Evolutionary conservation across 2,113 vertebrate species (phyloP), one percentile per base, ranked within the genome.

Genomic region (Rhinopithecus roxellana): DNA sequence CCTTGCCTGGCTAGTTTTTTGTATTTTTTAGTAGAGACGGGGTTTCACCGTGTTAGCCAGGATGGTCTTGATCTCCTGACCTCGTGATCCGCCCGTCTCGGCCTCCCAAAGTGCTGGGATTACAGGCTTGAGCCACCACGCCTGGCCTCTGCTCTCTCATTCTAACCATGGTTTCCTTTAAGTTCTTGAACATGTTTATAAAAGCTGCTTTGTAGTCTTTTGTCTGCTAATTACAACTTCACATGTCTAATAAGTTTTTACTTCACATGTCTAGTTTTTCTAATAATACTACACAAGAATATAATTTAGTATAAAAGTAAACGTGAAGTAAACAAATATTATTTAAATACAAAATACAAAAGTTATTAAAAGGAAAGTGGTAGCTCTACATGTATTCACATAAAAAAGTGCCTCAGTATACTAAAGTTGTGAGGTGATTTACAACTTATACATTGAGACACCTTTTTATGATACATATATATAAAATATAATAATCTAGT

Each of bases 191-290:
- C 43, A 78, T 35, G 27, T 32, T 94, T 69, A 91, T 45, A 85
- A 85, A 95, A 90, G n/a, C 30, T 79, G 9, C 64, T 96, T 89
- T 94, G 43, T 52, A 91, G 74, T 30, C 59, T 93, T 67, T 87
- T 64, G 64, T 38, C 38, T 90, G 86, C 27, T 64, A 75, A 64
- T 89, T 84, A 94, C 8, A 94, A 79, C 27, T 77, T 61, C 16
- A 48, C 27, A 1, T 67, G 25, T 72, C 64, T 90, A 88, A 43
- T 52, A 82, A 52, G 48, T 74, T 89, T 93, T 89, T 79, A 77
- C 55, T 84, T n/a, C 57, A 64, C 12, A 64, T 64, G 12, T 64
- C 61, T 64, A 30, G 12, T 64, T 30, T 64, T 30, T 64, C 61
- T 64, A 64, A 64, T 64, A 64, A 64, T 27, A 78, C 11, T 72